phyloP scores from a whole-genome alignment of 1,140 invertebrate genomes.

The Berghia stephanieae region DNA sequence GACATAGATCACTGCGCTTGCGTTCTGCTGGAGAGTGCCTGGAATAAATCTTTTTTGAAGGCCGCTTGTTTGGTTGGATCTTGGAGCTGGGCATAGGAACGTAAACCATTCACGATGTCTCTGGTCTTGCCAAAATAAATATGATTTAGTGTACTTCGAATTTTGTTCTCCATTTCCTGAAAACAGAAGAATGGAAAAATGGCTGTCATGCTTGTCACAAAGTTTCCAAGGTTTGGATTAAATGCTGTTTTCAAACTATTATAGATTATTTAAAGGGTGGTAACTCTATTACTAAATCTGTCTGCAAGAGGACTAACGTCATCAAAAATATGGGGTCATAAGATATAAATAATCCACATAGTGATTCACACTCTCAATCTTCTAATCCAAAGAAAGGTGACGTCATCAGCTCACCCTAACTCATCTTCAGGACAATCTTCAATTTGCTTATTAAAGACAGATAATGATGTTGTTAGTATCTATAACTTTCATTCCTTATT shows the following conservation, averaged over 20 bases:
- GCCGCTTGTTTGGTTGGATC: constrained; percentile 85
- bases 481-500: no score
- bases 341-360: no score
- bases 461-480: no score
- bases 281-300: no score
- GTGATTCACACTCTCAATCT: no score
- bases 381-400: no score
- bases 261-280: no score
- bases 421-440: no score
- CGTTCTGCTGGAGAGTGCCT: constrained; percentile 29
- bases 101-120: constrained; percentile 97
- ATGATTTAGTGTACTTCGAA: constrained; percentile 96
- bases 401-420: no score
- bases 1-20: constrained; percentile 42
- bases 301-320: not conserved
- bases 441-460: no score
- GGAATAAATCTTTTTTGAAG: constrained; percentile 81
- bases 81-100: constrained; percentile 85
- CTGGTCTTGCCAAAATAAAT: constrained; percentile 99
- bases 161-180: constrained; percentile 99
- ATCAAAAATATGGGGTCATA: not conserved
- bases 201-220: not conserved
- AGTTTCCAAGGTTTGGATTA: no score
- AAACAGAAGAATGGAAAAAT: constrained; percentile 72
- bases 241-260: no score